Conservation (phyloP, 2,888 invertebrate genomes). For the Papilio gigon region DNA sequence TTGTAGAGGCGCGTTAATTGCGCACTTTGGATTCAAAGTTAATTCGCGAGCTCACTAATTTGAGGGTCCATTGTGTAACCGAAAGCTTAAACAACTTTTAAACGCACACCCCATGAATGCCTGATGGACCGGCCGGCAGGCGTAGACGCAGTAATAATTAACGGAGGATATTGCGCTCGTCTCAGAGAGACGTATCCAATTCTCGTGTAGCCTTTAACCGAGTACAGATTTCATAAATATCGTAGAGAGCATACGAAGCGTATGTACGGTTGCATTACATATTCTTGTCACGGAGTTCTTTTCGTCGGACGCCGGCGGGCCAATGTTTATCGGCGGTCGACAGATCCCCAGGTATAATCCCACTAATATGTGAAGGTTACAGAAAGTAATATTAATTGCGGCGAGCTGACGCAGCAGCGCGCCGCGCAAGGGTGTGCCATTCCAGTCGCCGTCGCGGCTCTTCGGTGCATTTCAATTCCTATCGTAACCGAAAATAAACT, state of each 20-base stretch:
- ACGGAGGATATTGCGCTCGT: not conserved
- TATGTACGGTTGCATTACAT: constrained; percentile 46
- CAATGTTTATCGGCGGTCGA: constrained; percentile 65
- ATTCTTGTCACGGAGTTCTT: constrained; percentile 63
- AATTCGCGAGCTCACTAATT: constrained; percentile 78
- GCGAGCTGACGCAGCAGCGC: constrained; percentile 69
- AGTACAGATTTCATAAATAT: not conserved
- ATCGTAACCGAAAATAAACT: constrained; percentile 21
- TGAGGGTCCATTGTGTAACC: constrained; percentile 75
- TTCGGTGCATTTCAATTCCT: constrained; percentile 18
- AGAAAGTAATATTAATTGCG: constrained; percentile 79
- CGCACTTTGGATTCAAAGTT: constrained; percentile 79
- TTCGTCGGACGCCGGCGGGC: constrained; percentile 51
- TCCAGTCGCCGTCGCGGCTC: constrained; percentile 25
- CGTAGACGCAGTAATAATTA: constrained; percentile 5
- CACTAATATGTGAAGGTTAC: constrained; percentile 72
- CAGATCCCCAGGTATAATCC: constrained; percentile 69
- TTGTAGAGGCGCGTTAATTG: constrained; percentile 78
- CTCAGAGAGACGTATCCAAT: not conserved
- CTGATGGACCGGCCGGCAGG: constrained; percentile 52
- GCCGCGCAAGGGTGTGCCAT: constrained; percentile 63
- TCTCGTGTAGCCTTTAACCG: not conserved
- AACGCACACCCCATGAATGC: constrained; percentile 65
- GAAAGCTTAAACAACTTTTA: constrained; percentile 71
- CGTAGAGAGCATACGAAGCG: not conserved